phyloP scores from a whole-genome alignment of 2,113 vertebrate species.

The Bungarus multicinctus region DNA sequence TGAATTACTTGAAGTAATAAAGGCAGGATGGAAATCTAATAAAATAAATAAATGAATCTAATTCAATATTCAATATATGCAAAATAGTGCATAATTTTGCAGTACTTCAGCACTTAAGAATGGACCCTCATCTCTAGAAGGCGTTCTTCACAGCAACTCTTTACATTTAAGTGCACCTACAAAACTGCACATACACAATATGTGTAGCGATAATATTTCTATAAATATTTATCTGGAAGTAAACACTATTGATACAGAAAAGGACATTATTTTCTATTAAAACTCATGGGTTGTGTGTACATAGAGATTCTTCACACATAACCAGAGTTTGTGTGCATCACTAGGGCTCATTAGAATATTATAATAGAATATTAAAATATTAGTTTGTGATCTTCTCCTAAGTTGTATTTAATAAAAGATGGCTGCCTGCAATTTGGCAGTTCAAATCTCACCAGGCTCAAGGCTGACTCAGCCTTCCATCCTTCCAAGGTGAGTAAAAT shows the following conservation, averaged over 20 bases:
- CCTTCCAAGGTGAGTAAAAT: too few species aligned
- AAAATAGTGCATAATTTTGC: neutral
- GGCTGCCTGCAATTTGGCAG: neutral
- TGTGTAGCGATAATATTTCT: neutral
- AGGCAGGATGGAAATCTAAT: neutral
- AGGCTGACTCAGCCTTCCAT: too few species aligned
- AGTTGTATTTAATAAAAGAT: neutral
- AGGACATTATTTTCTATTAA: neutral
- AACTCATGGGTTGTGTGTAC: neutral
- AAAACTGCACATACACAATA: neutral
- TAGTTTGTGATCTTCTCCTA: neutral
- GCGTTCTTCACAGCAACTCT: neutral
- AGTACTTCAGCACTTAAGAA: neutral
- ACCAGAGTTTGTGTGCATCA: neutral
- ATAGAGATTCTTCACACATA: neutral
- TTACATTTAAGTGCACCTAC: neutral
- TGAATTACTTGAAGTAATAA: neutral
- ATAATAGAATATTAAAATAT: neutral
- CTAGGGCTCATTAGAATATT: neutral
- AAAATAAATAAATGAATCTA: neutral
- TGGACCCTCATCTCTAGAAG: neutral
- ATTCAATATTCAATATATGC: neutral
- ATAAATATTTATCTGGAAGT: neutral
- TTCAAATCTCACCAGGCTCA: too few species aligned
- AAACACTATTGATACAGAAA: neutral